Evolutionary conservation across 2,888 invertebrate species (phyloP), one percentile per base, ranked within the genome.

Genomic region (Andrena haemorrhoa): DNA sequence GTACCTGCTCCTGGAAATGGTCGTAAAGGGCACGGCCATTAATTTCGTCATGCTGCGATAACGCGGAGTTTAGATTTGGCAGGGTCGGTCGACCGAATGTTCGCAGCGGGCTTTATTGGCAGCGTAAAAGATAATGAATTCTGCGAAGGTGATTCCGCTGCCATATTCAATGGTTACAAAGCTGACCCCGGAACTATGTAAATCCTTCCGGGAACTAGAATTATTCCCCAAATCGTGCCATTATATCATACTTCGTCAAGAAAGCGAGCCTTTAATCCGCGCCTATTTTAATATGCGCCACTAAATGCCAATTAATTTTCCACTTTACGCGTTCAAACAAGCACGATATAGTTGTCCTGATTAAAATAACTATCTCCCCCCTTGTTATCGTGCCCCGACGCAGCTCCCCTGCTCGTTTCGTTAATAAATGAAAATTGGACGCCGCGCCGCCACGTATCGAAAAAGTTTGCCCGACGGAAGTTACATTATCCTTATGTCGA

Each of bases 1-100:
- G 94, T 92, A 53, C 89, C 89, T 23, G 92, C 76, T 64, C 92
- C 93, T 94, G 89, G 4, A 87, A 89, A 86, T 41, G 76, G 51
- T 82, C 77, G 79, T 77, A 78, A 82, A 76, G 47, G 23, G 23
- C 58, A 49, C 61, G 53, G 60, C 29, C 79, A 70, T 88, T 88
- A 83, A 83, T 84, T 83, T 79, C 58, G 65, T 76, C 61, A 77
- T 76, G 65, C 75, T 23, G 63, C 77, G 79, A 85, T 79, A 78
- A 75, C 58, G 65, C 49, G 31, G 51, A 77, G 63, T 70, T 80
- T 35, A 49, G 74, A 74, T 82, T 87, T 69, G 65, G 23, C 75
- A 49, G 70, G 31, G 33, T 56, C 29, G 80, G 31, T 26, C 29
- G 63, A 16, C 72, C 31, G 58, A 47, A 56, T 61, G 72, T 66